A percentile compares a stretch with the other conserved stretches of the same genome.
These are phyloP conservation scores for Otocyon megalotis DNA, from an alignment of 2,113 vertebrate species.

Conservation along the genomic window DNA sequence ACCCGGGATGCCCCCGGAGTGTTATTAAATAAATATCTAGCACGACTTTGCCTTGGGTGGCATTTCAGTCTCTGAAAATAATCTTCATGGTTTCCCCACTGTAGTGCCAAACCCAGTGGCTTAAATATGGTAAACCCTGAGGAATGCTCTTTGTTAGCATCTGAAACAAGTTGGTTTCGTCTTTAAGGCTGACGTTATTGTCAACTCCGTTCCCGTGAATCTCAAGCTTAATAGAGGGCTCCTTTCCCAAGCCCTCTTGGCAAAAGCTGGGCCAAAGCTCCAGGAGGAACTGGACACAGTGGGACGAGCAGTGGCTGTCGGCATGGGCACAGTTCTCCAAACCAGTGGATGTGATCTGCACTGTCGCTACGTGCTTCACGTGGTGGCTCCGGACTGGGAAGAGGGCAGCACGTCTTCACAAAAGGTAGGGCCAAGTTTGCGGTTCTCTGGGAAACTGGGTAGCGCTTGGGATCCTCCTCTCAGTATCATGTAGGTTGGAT, in stretches of 20 bases:
- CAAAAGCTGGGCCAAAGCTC: conserved; percentile 88
- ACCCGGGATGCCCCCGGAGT: not conserved
- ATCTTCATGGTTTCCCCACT: not conserved
- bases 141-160: conserved; percentile 25
- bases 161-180: conserved; percentile 68
- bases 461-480: not conserved
- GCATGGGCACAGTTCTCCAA: conserved; percentile 82
- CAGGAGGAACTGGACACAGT: conserved; percentile 80
- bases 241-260: conserved; percentile 89
- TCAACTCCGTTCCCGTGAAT: conserved; percentile 88
- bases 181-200: conserved; percentile 90
- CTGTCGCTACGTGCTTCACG: conserved; percentile 89
- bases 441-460: not conserved
- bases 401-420: conserved; percentile 1
- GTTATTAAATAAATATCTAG: not conserved
- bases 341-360: conserved; percentile 88
- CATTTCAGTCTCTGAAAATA: conserved; percentile 24
- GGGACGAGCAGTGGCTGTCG: not conserved
- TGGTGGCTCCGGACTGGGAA: conserved; percentile 85
- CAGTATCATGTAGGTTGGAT: not conserved
- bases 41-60: not conserved
- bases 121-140: not conserved
- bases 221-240: conserved; percentile 85
- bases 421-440: conserved; percentile 85
- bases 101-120: not conserved